Evolutionary conservation across 2,888 invertebrate species (phyloP), one percentile per base, ranked within the genome.

Genomic region (Heliconius aoede): DNA sequence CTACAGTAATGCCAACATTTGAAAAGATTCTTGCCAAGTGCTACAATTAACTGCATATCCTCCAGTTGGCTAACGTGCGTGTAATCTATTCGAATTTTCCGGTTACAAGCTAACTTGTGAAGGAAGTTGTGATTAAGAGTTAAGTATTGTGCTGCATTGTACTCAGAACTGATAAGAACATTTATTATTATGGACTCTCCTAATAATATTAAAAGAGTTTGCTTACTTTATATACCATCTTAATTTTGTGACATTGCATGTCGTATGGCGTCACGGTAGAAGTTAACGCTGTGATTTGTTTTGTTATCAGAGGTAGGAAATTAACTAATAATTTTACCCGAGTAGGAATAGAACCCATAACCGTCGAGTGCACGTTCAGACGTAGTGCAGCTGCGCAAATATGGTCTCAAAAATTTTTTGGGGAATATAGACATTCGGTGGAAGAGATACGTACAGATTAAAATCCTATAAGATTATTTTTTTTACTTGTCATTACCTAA

Each of bases 41-140:
- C 28, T 58, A 77, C 71, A 67, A 77, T 74, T 74, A 77, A 77
- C 74, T 74, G 65, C 72, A 72, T 73, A 61, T 30, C 32, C 55
- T 55, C 51, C 62, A 75, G 69, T 77, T 76, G 75, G 74, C 73
- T 74, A 61, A 74, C 76, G 67, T 76, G 76, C 78, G 67, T 75
- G 74, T 78, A 77, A 80, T 76, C 77, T 80, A 76, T 77, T 74
- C 60, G 76, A 77, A 74, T 74, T 73, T 80, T 78, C 78, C 79
- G 71, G 73, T 61, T 76, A 65, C 71, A 30, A 64, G 72, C 67
- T 74, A 64, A 74, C 74, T 72, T 62, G 65, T 65, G 36, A 40
- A 65, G 76, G 76, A 76, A 72, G 60, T 74, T 72, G 74, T 68
- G 72, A 72, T 77, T 74, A 74, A 55, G 68, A 74, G 71, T 76